These are phyloP conservation scores for Barbus barbus DNA, from an alignment of 2,113 vertebrate species.

Conservation along the genomic window DNA sequence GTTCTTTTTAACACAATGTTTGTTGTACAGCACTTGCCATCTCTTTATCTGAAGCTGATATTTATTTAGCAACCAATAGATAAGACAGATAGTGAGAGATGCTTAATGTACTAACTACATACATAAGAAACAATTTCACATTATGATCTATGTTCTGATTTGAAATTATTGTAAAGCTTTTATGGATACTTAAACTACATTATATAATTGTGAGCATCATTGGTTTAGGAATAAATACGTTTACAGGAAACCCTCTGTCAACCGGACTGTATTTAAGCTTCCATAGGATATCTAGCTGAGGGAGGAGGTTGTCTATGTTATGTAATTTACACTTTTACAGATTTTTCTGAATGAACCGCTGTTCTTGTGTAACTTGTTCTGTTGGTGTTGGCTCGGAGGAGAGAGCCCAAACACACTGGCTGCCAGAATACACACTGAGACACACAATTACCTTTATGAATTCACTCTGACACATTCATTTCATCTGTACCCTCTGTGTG, in stretches of 20 bases:
- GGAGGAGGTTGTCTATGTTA: too few species aligned
- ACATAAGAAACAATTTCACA: neutral
- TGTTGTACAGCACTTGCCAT: neutral
- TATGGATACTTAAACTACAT: neutral
- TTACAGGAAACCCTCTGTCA: slow-evolving; percentile 36
- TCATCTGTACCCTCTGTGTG: slow-evolving; percentile 22
- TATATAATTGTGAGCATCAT: neutral
- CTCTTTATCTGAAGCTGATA: neutral
- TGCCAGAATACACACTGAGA: slow-evolving; percentile 49
- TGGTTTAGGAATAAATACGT: neutral
- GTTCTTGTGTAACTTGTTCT: slow-evolving; percentile 47
- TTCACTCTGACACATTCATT: slow-evolving; percentile 22
- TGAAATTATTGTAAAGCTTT: neutral
- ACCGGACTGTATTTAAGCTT: neutral
- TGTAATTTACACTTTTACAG: slow-evolving; percentile 51
- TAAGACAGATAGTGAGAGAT: neutral
- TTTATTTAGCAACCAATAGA: neutral
- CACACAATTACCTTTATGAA: slow-evolving; percentile 52
- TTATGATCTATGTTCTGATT: neutral
- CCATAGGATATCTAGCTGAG: slow-evolving; percentile 15
- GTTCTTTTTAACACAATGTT: neutral
- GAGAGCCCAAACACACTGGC: slow-evolving; percentile 48
- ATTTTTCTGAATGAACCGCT: slow-evolving; percentile 58
- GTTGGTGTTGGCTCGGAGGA: slow-evolving; percentile 51
- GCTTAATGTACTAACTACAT: neutral